Evolutionary conservation across 1,140 invertebrate species (phyloP).

Genomic region (Teleogryllus occipitalis): DNA sequence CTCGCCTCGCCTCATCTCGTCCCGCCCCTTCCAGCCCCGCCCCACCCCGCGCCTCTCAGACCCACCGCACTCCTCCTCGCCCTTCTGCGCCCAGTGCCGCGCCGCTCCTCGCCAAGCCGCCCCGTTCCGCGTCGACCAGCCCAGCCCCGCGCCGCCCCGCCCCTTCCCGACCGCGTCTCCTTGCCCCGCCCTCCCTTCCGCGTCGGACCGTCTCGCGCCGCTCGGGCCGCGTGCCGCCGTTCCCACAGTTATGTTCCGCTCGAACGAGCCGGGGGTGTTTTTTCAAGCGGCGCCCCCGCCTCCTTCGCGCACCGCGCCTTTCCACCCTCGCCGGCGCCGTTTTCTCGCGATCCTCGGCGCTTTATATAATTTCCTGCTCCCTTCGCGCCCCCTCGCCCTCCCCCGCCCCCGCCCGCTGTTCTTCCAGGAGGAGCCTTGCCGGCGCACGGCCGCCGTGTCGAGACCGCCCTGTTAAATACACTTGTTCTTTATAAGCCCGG

Average conservation of each 20-base stretch:
- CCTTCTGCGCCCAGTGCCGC: too few relatives aligned
- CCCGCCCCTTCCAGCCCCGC: too few relatives aligned
- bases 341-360: neutral
- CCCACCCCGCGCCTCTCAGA: too few relatives aligned
- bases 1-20: too few relatives aligned
- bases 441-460: too few relatives aligned
- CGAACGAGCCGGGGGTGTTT: neutral
- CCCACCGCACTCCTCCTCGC: too few relatives aligned
- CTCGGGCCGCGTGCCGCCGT: slow-evolving; percentile 10
- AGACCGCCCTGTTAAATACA: neutral
- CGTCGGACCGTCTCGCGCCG: too few relatives aligned
- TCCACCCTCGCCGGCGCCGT: neutral
- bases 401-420: neutral
- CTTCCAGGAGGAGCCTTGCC: neutral
- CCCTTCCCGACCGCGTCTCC: too few relatives aligned
- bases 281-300: neutral
- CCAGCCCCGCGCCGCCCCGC: too few relatives aligned
- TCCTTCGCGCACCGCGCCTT: neutral
- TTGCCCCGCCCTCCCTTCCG: too few relatives aligned
- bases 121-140: too few relatives aligned
- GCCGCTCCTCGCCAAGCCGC: too few relatives aligned
- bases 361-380: slow-evolving; percentile 10
- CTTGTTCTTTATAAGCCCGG: neutral
- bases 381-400: neutral
- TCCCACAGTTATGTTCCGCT: slow-evolving; percentile 22